Conservation (phyloP, 2,797 vertebrate species). For the Galagoides demidoff region DNA sequence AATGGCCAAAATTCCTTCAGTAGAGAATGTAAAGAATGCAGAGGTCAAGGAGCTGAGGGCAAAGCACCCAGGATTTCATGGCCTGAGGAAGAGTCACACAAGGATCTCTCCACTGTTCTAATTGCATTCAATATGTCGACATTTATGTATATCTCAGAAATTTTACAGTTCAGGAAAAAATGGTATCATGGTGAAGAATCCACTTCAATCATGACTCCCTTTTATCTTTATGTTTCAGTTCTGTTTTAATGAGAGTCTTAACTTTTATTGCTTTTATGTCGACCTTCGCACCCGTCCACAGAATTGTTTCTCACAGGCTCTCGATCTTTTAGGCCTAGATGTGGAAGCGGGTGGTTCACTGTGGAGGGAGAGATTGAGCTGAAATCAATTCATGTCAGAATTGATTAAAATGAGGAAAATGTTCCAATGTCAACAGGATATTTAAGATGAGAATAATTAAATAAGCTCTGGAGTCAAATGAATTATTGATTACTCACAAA, state of each 20-base stretch:
- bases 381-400: slow-evolving; percentile 84
- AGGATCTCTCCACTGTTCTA: neutral
- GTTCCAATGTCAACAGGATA: slow-evolving; percentile 79
- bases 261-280: neutral
- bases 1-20: neutral
- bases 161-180: neutral
- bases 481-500: slow-evolving; percentile 84
- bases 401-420: slow-evolving; percentile 86
- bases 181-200: neutral
- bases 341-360: neutral
- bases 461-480: slow-evolving; percentile 84
- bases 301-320: neutral
- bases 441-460: slow-evolving; percentile 87
- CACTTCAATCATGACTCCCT: neutral
- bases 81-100: neutral
- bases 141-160: neutral
- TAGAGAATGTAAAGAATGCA: neutral
- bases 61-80: neutral
- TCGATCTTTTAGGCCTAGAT: neutral
- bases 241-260: neutral
- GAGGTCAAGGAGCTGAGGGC: neutral
- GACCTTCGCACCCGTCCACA: neutral
- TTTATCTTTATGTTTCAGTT: slow-evolving; percentile 10
- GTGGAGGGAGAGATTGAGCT: slow-evolving; percentile 53
- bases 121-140: neutral